phyloP scores from a whole-genome alignment of 2,113 vertebrate species.

The Regulus satrapa region DNA sequence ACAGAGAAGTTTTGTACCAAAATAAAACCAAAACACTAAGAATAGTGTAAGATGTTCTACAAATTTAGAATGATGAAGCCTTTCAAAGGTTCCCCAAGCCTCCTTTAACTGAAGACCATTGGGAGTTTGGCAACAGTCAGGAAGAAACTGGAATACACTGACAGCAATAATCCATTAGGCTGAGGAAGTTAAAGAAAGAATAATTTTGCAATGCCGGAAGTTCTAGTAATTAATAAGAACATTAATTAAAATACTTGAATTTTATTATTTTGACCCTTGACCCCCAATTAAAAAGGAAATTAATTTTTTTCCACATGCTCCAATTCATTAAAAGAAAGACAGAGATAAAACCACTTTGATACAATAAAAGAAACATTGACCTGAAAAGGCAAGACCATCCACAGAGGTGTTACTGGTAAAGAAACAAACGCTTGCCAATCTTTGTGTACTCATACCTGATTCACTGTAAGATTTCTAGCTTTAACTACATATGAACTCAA shows the following conservation, averaged over 20 bases:
- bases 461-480: background rate
- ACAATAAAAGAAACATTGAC: background rate
- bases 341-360: background rate
- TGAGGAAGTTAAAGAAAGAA: background rate
- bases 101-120: background rate
- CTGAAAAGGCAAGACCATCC: background rate
- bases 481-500: background rate
- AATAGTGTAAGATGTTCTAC: background rate
- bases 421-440: background rate
- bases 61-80: background rate
- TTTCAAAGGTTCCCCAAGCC: background rate
- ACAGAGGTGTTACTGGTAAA: background rate
- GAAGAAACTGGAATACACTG: background rate
- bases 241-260: background rate
- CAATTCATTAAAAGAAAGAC: background rate
- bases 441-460: background rate
- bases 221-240: background rate
- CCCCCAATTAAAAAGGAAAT: background rate
- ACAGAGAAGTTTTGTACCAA: background rate
- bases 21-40: background rate
- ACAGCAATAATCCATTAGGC: background rate
- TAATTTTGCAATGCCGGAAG: background rate
- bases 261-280: background rate
- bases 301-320: background rate
- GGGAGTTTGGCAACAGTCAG: background rate